Percentiles rank a stretch among this genome's conserved stretches.
Conservation (phyloP, 2,113 vertebrate species). For the Sminthopsis crassicaudata region DNA sequence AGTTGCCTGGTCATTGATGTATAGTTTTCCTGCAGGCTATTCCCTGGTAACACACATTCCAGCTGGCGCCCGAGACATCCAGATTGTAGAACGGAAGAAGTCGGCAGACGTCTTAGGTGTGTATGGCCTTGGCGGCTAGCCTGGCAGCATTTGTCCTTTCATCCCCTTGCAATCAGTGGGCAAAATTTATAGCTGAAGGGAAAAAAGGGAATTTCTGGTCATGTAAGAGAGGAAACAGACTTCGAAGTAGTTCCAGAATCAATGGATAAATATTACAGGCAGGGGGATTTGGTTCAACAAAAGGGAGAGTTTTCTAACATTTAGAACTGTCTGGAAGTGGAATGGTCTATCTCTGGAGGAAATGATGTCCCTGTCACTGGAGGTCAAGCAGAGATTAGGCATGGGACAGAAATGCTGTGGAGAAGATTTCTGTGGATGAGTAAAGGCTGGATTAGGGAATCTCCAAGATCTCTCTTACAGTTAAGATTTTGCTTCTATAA, state of each 20-base stretch:
- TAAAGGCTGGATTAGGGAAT: not conserved
- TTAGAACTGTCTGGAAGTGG: not conserved
- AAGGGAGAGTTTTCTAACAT: not conserved
- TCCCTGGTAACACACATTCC: constrained; percentile 97
- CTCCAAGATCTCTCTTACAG: not conserved
- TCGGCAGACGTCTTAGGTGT: constrained; percentile 95
- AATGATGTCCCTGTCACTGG: not conserved
- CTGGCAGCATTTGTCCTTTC: fast-evolving
- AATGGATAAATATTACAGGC: fast-evolving
- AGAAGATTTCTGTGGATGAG: not conserved
- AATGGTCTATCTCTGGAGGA: fast-evolving
- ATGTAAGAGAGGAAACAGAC: fast-evolving
- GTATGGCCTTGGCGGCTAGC: constrained; percentile 60
- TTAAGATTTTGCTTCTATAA: not conserved
- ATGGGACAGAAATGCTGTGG: not conserved
- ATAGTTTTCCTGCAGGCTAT: constrained; percentile 86
- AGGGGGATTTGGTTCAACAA: fast-evolving
- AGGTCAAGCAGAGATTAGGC: not conserved
- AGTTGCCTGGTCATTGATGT: constrained; percentile 51
- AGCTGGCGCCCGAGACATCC: constrained; percentile 96
- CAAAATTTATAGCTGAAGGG: fast-evolving
- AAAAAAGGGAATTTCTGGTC: fast-evolving
- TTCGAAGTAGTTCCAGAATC: not conserved
- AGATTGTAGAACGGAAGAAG: constrained; percentile 97
- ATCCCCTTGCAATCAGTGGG: not conserved